Base-by-base conservation (phyloP, 64 coral and sea anemone species). In the Actinia equina region DNA sequence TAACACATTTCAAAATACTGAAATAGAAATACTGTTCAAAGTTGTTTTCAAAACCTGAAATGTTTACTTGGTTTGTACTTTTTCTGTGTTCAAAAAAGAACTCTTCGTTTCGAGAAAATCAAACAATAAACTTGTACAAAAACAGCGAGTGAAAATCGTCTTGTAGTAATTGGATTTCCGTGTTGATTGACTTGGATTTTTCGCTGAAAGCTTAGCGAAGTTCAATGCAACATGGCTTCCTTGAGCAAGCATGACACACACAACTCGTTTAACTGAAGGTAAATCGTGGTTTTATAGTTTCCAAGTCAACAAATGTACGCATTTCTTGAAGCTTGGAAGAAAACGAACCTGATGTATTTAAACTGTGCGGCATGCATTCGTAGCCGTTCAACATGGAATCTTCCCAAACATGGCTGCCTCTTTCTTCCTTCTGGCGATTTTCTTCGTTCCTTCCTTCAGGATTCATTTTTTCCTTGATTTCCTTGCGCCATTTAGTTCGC, bases 401-500 rank as follows among this genome's bases (percentile, higher is more conserved):
- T 81, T 81, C 78, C 42, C 78, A 44, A 52, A 81, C 78, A 81
- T 81, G 78, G 78, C 78, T 52, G 22, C 78, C 22, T 52, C 43
- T 43, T 52, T 81, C 78, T 44, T 81, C 78, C 15, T 52, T 49
- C 42, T 46, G 78, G 6, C 49, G 42, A 23, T 81, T 81, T 46
- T 79, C 77, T 13, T 79, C 77, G 44, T 14, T 79, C 18, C 44
- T 79, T 5, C 5, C 77, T 13, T 79, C 44, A 5, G 86, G 7
- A 30, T 71, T 88, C 17, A 88, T 88, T 80, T 95, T 89, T 74
- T 95, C 89, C 79, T 86, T 91, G 43, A 84, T 87, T 77, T 95
- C 93, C 83, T 95, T 95, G 55, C 89, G 89, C 93, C 93, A 95
- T 84, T 95, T 95, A 51, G 93, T 95, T 86, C 93, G 43, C 79